Evolutionary conservation across 1,140 invertebrate genomes (phyloP).

Genomic region (Zaprionus taronus): DNA sequence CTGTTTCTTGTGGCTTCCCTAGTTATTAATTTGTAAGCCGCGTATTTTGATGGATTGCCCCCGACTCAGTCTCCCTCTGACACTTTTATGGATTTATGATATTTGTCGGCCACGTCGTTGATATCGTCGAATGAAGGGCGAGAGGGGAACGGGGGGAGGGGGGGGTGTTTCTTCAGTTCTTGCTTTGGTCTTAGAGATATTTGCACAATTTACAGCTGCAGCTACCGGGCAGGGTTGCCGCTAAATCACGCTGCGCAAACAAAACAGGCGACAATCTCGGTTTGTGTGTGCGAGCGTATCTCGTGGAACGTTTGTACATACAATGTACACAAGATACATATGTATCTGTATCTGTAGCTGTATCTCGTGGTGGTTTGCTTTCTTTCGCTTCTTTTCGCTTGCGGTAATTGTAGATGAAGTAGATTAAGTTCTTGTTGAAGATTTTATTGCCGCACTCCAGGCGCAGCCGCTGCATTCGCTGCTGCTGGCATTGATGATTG

Average conservation of each 20-base stretch:
- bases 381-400: slow-evolving; percentile 51
- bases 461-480: slow-evolving; percentile 44
- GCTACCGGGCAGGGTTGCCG: slow-evolving; percentile 33
- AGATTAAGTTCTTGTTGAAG: slow-evolving; percentile 74
- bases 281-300: slow-evolving; percentile 1
- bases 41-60: slow-evolving; percentile 72
- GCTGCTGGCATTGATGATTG: slow-evolving; percentile 17
- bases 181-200: slow-evolving; percentile 54
- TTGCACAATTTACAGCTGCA: slow-evolving; percentile 81
- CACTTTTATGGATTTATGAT: slow-evolving; percentile 63
- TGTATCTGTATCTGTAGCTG: not conserved
- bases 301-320: not conserved
- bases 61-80: slow-evolving; percentile 1
- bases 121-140: slow-evolving; percentile 15
- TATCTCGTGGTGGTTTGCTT: slow-evolving; percentile 9
- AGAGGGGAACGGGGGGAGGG: too few relatives aligned
- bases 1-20: slow-evolving; percentile 42
- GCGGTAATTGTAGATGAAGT: slow-evolving; percentile 78
- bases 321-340: not conserved
- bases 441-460: slow-evolving; percentile 76
- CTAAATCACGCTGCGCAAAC: slow-evolving; percentile 70
- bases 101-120: slow-evolving; percentile 16
- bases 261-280: slow-evolving; percentile 55
- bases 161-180: not conserved
- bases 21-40: slow-evolving; percentile 74